Base-by-base conservation (phyloP, 2,888 invertebrate species). In the Dryobota labecula region DNA sequence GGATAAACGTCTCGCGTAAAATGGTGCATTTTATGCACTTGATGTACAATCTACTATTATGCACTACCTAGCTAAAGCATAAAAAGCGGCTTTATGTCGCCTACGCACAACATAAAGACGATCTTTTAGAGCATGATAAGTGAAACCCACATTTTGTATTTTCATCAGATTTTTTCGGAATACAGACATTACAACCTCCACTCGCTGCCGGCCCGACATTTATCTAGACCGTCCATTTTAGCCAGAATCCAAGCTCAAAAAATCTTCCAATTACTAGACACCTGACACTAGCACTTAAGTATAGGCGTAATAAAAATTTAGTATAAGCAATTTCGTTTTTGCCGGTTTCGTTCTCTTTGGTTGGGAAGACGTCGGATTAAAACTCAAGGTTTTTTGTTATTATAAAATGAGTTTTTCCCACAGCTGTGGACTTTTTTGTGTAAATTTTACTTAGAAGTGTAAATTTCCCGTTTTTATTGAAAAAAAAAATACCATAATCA, bases 291-390 rank as follows among this genome's bases (percentile, higher is more conserved):
- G 18, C 24, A 61, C 61, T 69, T 61, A 57, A 20, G 20, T 36
- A 66, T 47, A 60, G 3, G 33, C 20, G 36, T 64, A 47, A 70
- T 75, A 75, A 79, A 80, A 78, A 61, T 47, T 33, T 38, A 45
- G 56, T 67, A 18, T 60, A 43, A 47, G 56, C 70, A 67, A 80
- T 80, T 71, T 70, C 11, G 33, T 61, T 71, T 70, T 61, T 38
- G n/a, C n/a, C 24, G 47, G 69, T 64, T 68, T 69, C 24, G 36
- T 70, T 53, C 67, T 74, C 45, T 51, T 79, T 58, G 3, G n/a
- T 63, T 63, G 56, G 43, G 11, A 54, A 47, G 27, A 62, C 20
- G 20, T 56, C 13, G 9, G 38, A 74, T 75, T 67, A 54, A 64
- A 56, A 36, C 47, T 70, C 45, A 67, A 68, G 53, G 49, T 9